Evolutionary conservation across 2,113 vertebrate species (phyloP).

Genomic region (Pachycephala philippinensis): DNA sequence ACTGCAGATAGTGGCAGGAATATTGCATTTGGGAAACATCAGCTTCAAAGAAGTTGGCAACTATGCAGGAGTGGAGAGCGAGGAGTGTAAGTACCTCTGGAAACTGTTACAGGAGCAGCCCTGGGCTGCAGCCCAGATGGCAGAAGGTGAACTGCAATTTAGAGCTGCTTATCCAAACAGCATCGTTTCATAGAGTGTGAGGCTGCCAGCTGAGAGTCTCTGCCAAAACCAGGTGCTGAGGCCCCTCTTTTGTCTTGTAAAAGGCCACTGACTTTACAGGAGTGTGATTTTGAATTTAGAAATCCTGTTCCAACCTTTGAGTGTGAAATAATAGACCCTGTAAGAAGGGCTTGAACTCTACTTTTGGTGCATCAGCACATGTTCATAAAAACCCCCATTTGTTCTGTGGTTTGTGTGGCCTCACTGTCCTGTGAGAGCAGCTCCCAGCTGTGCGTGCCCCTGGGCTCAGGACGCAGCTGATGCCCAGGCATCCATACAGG

Average conservation of each 20-base stretch:
- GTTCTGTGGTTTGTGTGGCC: background rate
- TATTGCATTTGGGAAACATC: conserved; percentile 95
- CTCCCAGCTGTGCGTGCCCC: background rate
- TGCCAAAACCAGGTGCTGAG: background rate
- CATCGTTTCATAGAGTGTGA: background rate
- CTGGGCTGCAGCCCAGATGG: background rate
- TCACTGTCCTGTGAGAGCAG: background rate
- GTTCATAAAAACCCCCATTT: background rate
- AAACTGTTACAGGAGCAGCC: background rate
- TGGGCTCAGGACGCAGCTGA: background rate
- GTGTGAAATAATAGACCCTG: background rate
- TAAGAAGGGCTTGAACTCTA: background rate
- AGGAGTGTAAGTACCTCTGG: conserved; percentile 86
- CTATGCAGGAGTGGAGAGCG: conserved; percentile 94
- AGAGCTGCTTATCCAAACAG: background rate
- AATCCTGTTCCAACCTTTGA: background rate
- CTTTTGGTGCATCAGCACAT: background rate
- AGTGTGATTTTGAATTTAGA: background rate
- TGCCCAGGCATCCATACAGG: background rate
- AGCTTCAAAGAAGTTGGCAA: conserved; percentile 94
- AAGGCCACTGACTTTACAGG: background rate
- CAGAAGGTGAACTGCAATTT: background rate
- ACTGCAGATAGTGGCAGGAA: conserved; percentile 92
- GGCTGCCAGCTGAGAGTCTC: background rate
- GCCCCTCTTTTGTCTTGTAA: background rate